These are phyloP conservation scores for Melipona beecheii DNA, from an alignment of 2,888 invertebrate species.

Conservation along the genomic window DNA sequence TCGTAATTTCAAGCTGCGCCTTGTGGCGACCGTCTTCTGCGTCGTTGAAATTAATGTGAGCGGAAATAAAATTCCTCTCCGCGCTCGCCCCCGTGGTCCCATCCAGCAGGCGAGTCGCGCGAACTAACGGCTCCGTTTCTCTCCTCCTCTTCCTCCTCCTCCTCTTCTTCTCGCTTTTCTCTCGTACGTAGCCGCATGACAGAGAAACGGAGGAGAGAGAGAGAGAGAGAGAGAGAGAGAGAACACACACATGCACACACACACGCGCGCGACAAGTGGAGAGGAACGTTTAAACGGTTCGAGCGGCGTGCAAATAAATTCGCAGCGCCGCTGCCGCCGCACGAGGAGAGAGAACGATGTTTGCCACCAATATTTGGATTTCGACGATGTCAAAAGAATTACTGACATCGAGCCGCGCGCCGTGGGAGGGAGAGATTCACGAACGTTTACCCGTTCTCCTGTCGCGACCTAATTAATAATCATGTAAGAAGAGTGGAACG, in stretches of 20 bases:
- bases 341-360: conserved; percentile 35
- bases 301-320: conserved; percentile 71
- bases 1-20: conserved; percentile 82
- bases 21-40: conserved; percentile 68
- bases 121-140: conserved; percentile 21
- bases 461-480: conserved; percentile 1
- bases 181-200: conserved; percentile 16
- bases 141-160: conserved; percentile 31
- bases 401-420: not conserved
- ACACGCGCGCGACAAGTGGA: conserved; percentile 63
- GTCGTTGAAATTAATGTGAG: conserved; percentile 76
- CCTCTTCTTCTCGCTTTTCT: conserved; percentile 44
- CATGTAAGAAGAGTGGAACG: not conserved
- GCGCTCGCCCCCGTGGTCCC: conserved; percentile 51
- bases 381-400: conserved; percentile 57
- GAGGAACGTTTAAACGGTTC: conserved; percentile 65
- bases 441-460: not conserved
- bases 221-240: not conserved
- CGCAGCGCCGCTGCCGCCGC: conserved; percentile 38
- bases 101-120: conserved; percentile 35
- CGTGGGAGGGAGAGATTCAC: not conserved
- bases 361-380: conserved; percentile 71
- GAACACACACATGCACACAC: not conserved
- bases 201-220: not conserved
- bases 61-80: conserved; percentile 76